Conservation (phyloP, 2,797 vertebrate species). For the Sebastes vulpes region DNA sequence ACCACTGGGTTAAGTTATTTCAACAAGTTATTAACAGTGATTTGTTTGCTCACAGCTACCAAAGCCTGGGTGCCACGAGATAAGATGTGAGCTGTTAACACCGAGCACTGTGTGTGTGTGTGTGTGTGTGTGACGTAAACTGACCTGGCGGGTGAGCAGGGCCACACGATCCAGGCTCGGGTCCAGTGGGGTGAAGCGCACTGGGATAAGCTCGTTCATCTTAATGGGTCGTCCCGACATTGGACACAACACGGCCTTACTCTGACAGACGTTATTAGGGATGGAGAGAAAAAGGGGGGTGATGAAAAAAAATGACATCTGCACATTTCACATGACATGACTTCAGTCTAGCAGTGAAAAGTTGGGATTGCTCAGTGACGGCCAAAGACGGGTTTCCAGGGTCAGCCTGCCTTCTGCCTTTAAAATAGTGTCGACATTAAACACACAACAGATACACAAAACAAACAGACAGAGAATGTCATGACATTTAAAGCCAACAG, state of each 20-base stretch:
- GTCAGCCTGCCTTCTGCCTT: neutral
- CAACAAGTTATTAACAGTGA: neutral
- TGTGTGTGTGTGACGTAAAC: neutral
- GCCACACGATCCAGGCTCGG: conserved; percentile 88
- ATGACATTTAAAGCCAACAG: conserved; percentile 10
- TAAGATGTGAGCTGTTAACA: no score
- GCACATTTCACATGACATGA: neutral
- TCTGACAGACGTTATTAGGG: conserved; percentile 70
- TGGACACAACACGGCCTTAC: conserved; percentile 88
- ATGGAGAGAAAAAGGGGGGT: neutral
- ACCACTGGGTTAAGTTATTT: neutral
- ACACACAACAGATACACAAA: neutral
- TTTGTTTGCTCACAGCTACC: neutral
- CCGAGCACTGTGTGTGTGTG: neutral
- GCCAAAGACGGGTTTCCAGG: neutral
- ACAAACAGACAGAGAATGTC: conserved; percentile 1
- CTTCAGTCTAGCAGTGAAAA: neutral
- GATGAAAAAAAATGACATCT: neutral
- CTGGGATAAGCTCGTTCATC: conserved; percentile 89
- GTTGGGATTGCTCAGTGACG: neutral
- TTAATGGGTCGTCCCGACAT: conserved; percentile 91
- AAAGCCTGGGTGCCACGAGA: neutral
- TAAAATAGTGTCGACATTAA: conserved; percentile 16
- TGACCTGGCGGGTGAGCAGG: conserved; percentile 89
- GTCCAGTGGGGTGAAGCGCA: conserved; percentile 89